Evolutionary conservation across 2,888 invertebrate genomes (phyloP).

Genomic region (Apotomis capreana): DNA sequence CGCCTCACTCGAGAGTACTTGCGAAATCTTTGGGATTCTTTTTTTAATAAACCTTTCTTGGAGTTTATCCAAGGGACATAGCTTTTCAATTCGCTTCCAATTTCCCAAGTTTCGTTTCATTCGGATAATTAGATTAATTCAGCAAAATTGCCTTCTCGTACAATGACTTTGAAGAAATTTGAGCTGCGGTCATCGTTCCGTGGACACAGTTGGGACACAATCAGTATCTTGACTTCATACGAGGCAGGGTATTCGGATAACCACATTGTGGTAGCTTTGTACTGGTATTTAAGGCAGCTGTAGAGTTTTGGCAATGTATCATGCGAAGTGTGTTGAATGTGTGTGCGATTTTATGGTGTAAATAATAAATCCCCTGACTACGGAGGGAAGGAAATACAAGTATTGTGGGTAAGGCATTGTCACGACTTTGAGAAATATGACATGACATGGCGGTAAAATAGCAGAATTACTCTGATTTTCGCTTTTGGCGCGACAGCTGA

Average conservation of each 20-base stretch:
- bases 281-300: no score
- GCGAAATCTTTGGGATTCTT: conserved; percentile 49
- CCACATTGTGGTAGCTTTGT: no score
- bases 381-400: no score
- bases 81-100: conserved; percentile 49
- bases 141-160: conserved; percentile 39
- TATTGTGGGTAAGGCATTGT: no score
- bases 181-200: conserved; percentile 13
- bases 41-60: conserved; percentile 54
- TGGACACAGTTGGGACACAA: not conserved
- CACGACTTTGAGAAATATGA: no score
- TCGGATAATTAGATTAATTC: conserved; percentile 47
- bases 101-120: conserved; percentile 45
- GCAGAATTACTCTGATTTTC: not conserved
- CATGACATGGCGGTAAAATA: no score
- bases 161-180: conserved; percentile 22
- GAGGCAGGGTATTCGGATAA: not conserved
- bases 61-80: conserved; percentile 50
- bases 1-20: conserved; percentile 45
- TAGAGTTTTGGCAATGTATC: no score
- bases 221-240: conserved; percentile 16
- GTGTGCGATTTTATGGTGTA: no score
- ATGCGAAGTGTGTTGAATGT: no score
- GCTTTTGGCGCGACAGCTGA: not conserved
- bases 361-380: no score